Evolutionary conservation across 2,113 vertebrate genomes (phyloP), one percentile per base, ranked within the genome.

Genomic region (Nycticorax nycticorax): DNA sequence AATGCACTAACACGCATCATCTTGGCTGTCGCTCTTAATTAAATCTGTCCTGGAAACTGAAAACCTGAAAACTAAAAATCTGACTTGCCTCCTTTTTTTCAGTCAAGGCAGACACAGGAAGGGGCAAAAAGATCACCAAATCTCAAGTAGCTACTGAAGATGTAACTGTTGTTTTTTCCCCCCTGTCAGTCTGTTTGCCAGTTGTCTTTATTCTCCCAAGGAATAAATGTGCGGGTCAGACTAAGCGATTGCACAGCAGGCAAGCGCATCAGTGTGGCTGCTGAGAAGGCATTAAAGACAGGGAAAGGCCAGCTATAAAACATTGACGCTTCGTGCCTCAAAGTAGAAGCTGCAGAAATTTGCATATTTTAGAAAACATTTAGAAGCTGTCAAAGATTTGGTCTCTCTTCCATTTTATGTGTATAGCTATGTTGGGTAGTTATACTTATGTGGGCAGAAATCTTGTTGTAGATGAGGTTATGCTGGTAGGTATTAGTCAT

Each of bases 401-500:
- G 94, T 94, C 67, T 89, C 86, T 88, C 35, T 95, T 94, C 73
- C 82, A 80, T 95, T 95, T 97, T 89, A 60, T 92, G 81, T 9
- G 9, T 63, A n/a, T 66, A 53, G 93, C 94, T 96, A 23, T 94
- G 95, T 82, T 93, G 95, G 89, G 95, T 94, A 91, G 89, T 82
- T 95, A 3, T 10, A 64, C 77, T 95, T 85, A 81, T 88, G 96
- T 97, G 95, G 96, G 96, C 96, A 96, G 96, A 21, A 59, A 66
- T 95, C 71, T 85, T 94, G 94, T 93, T 94, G 96, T 88, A 56
- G 96, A 66, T 95, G 93, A 96, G 96, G 96, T 96, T 64, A 30
- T 96, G 90, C 96, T 93, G 92, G 85, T 17, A 85, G 88, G 94
- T n/a, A 94, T 97, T 97, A 96, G 95, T 96, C 95, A 96, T 79